Evolutionary conservation across 2,113 vertebrate genomes (phyloP).

Genomic region (Columbina picui): DNA sequence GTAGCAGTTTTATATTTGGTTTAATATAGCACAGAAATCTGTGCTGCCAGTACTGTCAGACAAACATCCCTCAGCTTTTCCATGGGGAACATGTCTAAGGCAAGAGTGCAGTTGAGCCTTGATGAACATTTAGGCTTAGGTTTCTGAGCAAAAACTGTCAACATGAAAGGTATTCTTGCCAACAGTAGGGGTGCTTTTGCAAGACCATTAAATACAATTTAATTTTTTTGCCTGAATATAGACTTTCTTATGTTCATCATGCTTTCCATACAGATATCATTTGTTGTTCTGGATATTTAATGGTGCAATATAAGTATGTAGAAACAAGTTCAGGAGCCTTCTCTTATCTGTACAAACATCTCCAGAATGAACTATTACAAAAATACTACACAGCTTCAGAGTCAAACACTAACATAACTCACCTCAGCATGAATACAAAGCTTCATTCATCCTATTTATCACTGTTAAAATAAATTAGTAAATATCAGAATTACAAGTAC

Average conservation of each 20-base stretch:
- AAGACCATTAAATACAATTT: conserved; percentile 41
- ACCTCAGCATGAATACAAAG: neutral
- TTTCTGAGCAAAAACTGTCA: conserved; percentile 46
- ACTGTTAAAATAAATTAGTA: neutral
- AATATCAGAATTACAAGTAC: neutral
- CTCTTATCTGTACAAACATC: neutral
- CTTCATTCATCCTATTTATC: neutral
- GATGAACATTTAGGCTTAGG: conserved; percentile 21
- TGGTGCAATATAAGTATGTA: neutral
- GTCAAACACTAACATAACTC: neutral
- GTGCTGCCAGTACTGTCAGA: conserved; percentile 42
- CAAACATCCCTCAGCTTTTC: conserved; percentile 47
- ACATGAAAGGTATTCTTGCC: conserved; percentile 18
- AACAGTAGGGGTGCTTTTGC: conserved; percentile 23
- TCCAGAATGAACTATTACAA: conserved; percentile 3
- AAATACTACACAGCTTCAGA: neutral
- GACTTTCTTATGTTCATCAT: conserved; percentile 19
- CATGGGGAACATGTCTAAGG: neutral
- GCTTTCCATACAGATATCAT: conserved; percentile 58
- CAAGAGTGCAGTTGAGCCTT: conserved; percentile 18
- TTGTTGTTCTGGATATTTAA: conserved; percentile 38
- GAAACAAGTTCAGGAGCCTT: neutral
- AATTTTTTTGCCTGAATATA: conserved; percentile 19
- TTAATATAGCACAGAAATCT: conserved; percentile 56
- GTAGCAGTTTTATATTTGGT: neutral